Conservation (phyloP, 2,797 vertebrate species). For the Pygocentrus nattereri region DNA sequence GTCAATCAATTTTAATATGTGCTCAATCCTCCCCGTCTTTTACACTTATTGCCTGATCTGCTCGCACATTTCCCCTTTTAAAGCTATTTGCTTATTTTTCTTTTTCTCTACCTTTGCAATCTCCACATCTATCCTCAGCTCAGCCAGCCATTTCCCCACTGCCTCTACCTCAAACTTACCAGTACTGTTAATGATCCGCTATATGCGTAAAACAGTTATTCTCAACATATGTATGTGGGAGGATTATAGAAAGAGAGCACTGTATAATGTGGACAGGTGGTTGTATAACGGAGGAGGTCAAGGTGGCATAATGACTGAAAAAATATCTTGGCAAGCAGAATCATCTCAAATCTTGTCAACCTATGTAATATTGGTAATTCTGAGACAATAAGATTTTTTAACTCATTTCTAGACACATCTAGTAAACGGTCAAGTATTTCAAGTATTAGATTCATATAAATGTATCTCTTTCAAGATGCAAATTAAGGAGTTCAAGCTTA, state of each 20-base stretch:
- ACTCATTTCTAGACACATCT: no score
- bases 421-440: no score
- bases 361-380: no score
- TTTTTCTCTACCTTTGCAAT: not conserved
- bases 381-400: no score
- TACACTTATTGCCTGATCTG: not conserved
- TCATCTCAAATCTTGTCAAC: no score
- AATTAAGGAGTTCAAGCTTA: no score
- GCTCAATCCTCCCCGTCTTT: conserved; percentile 19
- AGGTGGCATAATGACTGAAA: not conserved
- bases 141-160: not conserved
- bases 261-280: not conserved
- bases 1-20: conserved; percentile 47
- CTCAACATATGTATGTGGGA: conserved; percentile 10
- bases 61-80: not conserved
- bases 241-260: not conserved
- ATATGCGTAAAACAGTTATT: not conserved
- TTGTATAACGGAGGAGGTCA: not conserved
- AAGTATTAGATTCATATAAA: no score
- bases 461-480: no score
- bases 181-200: not conserved
- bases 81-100: not conserved
- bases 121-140: not conserved
- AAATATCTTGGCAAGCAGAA: no score
- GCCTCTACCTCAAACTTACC: not conserved